Conservation (phyloP, 1,140 invertebrate genomes). For the Dendroctonus valens region DNA sequence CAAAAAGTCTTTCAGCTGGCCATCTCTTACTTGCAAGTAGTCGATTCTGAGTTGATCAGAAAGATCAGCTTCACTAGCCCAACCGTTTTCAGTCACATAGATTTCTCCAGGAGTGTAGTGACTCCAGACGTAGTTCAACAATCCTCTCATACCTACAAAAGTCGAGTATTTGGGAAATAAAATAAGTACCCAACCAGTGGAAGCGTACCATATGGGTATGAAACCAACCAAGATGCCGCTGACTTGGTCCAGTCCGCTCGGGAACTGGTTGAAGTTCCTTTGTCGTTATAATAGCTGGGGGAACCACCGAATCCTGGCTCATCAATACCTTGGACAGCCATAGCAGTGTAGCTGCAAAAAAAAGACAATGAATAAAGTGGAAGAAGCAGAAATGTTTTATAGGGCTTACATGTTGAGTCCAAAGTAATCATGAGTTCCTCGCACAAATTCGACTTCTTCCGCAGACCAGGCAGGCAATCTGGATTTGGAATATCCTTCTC, state of each 20-base stretch:
- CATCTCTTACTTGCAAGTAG: conserved; percentile 41
- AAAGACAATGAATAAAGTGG: not conserved
- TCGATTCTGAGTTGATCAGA: conserved; percentile 56
- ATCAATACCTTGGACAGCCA: not conserved
- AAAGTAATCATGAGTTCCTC: conserved; percentile 57
- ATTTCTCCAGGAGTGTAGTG: conserved; percentile 38
- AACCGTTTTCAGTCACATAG: conserved; percentile 42
- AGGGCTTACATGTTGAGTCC: conserved; percentile 35
- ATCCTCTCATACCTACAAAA: conserved; percentile 39
- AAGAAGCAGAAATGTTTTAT: not conserved
- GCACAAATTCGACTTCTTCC: conserved; percentile 47
- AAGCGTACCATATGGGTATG: conserved; percentile 21
- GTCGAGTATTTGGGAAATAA: not conserved
- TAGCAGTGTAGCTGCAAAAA: conserved; percentile 15
- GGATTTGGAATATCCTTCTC: conserved; percentile 55
- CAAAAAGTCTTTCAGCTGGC: not conserved
- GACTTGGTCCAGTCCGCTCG: conserved; percentile 11
- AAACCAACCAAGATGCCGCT: conserved; percentile 13
- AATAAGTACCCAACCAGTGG: not conserved
- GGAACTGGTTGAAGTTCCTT: not conserved
- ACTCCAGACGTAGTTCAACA: conserved; percentile 42
- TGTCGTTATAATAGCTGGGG: conserved; percentile 12
- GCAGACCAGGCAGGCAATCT: conserved; percentile 62
- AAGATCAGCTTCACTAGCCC: conserved; percentile 42
- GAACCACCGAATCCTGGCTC: conserved; percentile 12